Conservation (phyloP, 2,888 invertebrate species). For the Cryptus armator region DNA sequence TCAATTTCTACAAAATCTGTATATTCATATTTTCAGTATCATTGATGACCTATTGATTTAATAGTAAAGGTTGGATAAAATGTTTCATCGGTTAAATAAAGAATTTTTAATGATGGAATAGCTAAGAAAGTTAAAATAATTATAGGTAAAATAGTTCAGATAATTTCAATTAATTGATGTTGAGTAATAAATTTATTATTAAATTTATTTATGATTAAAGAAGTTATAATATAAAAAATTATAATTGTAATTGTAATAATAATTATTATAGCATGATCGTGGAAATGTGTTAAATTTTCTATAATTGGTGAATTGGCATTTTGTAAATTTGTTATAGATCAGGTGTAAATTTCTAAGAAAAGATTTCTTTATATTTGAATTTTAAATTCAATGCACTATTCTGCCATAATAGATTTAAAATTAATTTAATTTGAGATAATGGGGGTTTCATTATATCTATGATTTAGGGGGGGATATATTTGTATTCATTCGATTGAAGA, state of each 20-base stretch:
- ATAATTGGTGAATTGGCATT: conserved; percentile 88
- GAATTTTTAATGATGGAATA: conserved; percentile 87
- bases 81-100: conserved; percentile 89
- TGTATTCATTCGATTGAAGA: conserved; percentile 89
- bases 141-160: conserved; percentile 88
- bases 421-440: conserved; percentile 86
- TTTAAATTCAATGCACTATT: conserved; percentile 70
- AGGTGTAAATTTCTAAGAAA: conserved; percentile 88
- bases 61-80: conserved; percentile 87
- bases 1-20: conserved; percentile 87
- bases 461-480: conserved; percentile 76
- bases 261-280: conserved; percentile 88
- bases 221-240: conserved; percentile 87
- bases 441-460: conserved; percentile 73
- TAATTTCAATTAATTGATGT: conserved; percentile 88
- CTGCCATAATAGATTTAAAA: conserved; percentile 71
- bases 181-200: conserved; percentile 87
- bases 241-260: conserved; percentile 88
- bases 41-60: conserved; percentile 89
- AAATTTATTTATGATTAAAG: conserved; percentile 87
- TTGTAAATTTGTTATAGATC: conserved; percentile 87
- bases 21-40: conserved; percentile 90
- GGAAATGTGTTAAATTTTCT: conserved; percentile 89
- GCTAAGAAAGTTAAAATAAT: conserved; percentile 89
- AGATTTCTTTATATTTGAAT: conserved; percentile 82